Evolutionary conservation across 2,113 vertebrate species (phyloP), one percentile per base, ranked within the genome.

Genomic region (Glaucidium brasilianum): DNA sequence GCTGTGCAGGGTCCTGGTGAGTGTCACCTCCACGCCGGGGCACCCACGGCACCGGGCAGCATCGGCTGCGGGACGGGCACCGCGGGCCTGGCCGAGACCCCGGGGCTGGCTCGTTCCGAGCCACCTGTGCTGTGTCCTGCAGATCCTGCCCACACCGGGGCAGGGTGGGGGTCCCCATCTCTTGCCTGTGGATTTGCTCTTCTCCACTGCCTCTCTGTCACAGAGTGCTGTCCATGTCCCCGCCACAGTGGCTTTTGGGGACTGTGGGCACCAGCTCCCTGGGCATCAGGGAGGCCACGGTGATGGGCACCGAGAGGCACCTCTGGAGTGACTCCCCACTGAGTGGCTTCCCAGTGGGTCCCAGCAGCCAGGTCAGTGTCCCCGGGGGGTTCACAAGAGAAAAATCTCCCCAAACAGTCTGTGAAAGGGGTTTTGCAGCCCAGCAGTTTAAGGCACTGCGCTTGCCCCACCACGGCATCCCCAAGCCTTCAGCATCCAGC

Each of bases 61-160:
- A 1, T 62, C 80, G 52, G 29, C n/a, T n/a, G 8, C 1, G 7
- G 27, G 55, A 52, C 45, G 43, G 41, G 20, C 4, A 2, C 17
- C 3, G 6, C 5, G 17, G 34, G 30, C 35, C 41, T 26, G 14
- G 55, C 29, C 5, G 2, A 50, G 56, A 39, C n/a, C n/a, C 29
- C 4, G 1, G 56, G 43, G 18, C 34, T 30, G 43, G 32, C 41
- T 59, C 3, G 5, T 55, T 47, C 73, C 18, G 5, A 47, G 55
- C 41, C 5, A 2, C 55, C 73, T 18, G 37, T 47, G 1, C 25
- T 6, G 2, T 3, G 2, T 35, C 32, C 11, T 5, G 20, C 12
- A 19, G 12, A 20, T 15, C 68, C 39, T 7, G 34, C 19, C 17
- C 9, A 16, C 19, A 18, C 45, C 9, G 45, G 45, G 45, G 45